Conservation (phyloP, 2,113 vertebrate species). For the Rhinolophus sinicus region DNA sequence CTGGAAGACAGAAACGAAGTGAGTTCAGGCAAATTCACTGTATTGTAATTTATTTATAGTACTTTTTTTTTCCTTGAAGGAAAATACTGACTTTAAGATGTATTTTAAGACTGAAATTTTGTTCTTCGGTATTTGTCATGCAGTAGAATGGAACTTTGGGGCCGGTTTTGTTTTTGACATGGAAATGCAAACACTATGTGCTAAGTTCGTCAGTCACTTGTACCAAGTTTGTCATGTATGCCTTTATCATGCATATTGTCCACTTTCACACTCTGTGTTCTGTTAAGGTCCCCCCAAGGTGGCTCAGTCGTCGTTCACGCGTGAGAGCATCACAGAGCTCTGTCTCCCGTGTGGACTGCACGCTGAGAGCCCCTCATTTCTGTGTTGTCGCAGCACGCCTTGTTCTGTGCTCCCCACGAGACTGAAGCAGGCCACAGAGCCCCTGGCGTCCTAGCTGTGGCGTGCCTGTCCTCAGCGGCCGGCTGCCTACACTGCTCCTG, state of each 20-base stretch:
- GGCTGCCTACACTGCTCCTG: neutral
- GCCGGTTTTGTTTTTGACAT: constrained; percentile 95
- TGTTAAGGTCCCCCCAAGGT: constrained; percentile 88
- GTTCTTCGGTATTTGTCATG: constrained; percentile 96
- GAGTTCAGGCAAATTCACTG: constrained; percentile 98
- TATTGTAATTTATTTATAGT: constrained; percentile 99
- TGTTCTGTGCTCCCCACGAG: constrained; percentile 77
- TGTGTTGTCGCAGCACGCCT: constrained; percentile 78
- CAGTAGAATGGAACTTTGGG: constrained; percentile 94
- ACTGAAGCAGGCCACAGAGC: constrained; percentile 67
- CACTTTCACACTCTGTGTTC: constrained; percentile 86
- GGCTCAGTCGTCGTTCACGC: constrained; percentile 87
- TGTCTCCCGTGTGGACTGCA: constrained; percentile 75
- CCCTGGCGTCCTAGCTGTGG: neutral
- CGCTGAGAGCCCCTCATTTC: constrained; percentile 80
- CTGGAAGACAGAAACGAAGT: constrained; percentile 99
- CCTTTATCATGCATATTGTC: constrained; percentile 91
- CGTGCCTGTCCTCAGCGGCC: neutral
- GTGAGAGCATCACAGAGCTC: constrained; percentile 82
- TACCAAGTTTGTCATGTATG: constrained; percentile 89
- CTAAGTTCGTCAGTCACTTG: constrained; percentile 91
- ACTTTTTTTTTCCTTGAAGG: constrained; percentile 98
- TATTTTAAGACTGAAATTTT: constrained; percentile 98
- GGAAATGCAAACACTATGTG: constrained; percentile 89
- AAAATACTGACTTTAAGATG: constrained; percentile 96